phyloP scores from a whole-genome alignment of 2,888 invertebrate genomes.

The Drosophila cognata region DNA sequence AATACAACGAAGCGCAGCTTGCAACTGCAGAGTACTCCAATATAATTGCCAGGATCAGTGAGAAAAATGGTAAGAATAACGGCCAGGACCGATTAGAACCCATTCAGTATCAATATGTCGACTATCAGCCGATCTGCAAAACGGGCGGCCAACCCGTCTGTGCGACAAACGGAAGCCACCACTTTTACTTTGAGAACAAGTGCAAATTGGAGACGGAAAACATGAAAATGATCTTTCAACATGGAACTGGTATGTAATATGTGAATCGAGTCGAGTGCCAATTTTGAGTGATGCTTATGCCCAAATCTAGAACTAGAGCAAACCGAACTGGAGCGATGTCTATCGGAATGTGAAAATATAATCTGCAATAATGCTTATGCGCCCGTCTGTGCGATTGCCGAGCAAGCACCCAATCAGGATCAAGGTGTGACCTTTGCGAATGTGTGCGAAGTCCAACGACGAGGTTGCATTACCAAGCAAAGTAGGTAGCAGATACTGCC shows the following conservation, averaged over 20 bases:
- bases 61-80: not conserved
- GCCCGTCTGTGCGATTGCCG: conserved; percentile 55
- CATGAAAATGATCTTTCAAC: conserved; percentile 60
- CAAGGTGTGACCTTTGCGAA: conserved; percentile 52
- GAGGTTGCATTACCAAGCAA: conserved; percentile 54
- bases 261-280: not conserved
- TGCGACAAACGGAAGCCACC: conserved; percentile 56
- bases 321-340: conserved; percentile 56
- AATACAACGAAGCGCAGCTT: conserved; percentile 39
- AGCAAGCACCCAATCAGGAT: not conserved
- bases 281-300: no score
- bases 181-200: conserved; percentile 60
- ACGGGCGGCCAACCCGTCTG: conserved; percentile 60
- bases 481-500: conserved; percentile 27
- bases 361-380: conserved; percentile 36
- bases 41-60: conserved; percentile 24
- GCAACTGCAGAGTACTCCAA: conserved; percentile 46
- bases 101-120: conserved; percentile 63
- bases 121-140: conserved; percentile 58
- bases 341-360: conserved; percentile 50
- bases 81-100: conserved; percentile 14
- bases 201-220: conserved; percentile 66
- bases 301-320: conserved; percentile 52
- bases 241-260: conserved; percentile 53
- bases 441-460: conserved; percentile 57